Conservation (phyloP, 1,140 invertebrate species). For the Eulimnadia texana region DNA sequence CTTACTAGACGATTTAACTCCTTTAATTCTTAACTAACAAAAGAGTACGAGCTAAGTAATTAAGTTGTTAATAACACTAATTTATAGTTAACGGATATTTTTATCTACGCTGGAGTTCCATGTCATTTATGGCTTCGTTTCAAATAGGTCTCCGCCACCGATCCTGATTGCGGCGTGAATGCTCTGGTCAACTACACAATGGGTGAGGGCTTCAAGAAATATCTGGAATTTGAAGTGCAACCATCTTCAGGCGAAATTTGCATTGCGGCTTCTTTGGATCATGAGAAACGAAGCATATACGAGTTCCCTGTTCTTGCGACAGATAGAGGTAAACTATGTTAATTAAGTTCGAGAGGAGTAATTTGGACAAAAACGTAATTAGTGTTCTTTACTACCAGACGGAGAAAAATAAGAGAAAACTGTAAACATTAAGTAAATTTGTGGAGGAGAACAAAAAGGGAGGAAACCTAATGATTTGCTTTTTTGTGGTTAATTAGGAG, state of each 20-base stretch:
- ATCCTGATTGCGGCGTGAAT: constrained; percentile 88
- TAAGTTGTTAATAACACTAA: too few relatives aligned
- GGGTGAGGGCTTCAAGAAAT: constrained; percentile 45
- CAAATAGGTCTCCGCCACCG: constrained; percentile 73
- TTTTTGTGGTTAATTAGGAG: constrained; percentile 51
- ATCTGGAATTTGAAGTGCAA: constrained; percentile 59
- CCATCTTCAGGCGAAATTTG: constrained; percentile 77
- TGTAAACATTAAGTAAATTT: background rate
- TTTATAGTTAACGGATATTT: too few relatives aligned
- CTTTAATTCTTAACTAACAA: too few relatives aligned
- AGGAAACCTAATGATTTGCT: background rate
- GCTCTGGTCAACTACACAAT: constrained; percentile 86
- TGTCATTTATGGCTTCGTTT: background rate
- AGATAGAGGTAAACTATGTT: constrained; percentile 56
- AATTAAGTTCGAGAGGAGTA: background rate
- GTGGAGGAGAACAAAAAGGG: background rate
- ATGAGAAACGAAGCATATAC: constrained; percentile 64
- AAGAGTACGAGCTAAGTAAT: too few relatives aligned
- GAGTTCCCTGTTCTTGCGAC: constrained; percentile 89
- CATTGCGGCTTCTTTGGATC: constrained; percentile 65
- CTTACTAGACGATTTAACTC: too few relatives aligned
- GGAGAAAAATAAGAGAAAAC: too few relatives aligned
- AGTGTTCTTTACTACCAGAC: too few relatives aligned
- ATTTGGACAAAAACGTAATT: too few relatives aligned
- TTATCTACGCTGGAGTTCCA: too few relatives aligned